phyloP scores from a whole-genome alignment of 2,797 vertebrate species.

The Squalus acanthias region DNA sequence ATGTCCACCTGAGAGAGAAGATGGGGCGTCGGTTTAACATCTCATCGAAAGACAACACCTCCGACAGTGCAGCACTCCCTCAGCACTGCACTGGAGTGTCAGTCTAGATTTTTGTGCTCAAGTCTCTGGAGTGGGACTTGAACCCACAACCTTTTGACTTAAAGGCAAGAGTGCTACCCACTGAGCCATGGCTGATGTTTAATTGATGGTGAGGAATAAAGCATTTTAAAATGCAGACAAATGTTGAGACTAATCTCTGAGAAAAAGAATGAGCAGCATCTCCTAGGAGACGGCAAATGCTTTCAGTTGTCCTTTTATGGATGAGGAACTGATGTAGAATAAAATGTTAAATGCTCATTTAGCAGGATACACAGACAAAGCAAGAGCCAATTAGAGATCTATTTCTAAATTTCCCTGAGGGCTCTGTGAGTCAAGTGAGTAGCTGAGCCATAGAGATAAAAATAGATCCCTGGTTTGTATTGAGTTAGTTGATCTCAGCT shows the following conservation, averaged over 20 bases:
- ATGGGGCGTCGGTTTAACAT: too few species aligned
- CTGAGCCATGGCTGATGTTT: not conserved
- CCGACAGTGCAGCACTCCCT: too few species aligned
- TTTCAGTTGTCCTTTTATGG: not conserved
- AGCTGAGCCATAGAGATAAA: not conserved
- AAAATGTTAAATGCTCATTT: not conserved
- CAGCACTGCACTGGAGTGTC: too few species aligned
- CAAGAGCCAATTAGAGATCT: not conserved
- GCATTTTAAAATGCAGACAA: not conserved
- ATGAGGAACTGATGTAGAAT: not conserved
- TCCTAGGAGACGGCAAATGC: not conserved
- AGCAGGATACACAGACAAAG: not conserved
- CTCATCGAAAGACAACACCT: too few species aligned
- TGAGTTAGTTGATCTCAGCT: not conserved
- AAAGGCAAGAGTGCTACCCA: too few species aligned
- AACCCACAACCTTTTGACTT: too few species aligned
- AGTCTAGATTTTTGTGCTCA: too few species aligned
- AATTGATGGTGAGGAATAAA: not conserved
- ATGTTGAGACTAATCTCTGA: not conserved
- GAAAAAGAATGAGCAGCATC: not conserved
- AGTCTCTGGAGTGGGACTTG: too few species aligned
- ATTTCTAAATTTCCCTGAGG: not conserved
- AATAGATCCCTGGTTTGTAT: not conserved
- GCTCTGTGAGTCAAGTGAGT: not conserved
- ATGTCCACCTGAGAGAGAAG: too few species aligned